A percentile compares a stretch with the other conserved stretches of the same genome.
phyloP scores from a whole-genome alignment of 2,113 vertebrate genomes.

The Mormoops blainvillei region DNA sequence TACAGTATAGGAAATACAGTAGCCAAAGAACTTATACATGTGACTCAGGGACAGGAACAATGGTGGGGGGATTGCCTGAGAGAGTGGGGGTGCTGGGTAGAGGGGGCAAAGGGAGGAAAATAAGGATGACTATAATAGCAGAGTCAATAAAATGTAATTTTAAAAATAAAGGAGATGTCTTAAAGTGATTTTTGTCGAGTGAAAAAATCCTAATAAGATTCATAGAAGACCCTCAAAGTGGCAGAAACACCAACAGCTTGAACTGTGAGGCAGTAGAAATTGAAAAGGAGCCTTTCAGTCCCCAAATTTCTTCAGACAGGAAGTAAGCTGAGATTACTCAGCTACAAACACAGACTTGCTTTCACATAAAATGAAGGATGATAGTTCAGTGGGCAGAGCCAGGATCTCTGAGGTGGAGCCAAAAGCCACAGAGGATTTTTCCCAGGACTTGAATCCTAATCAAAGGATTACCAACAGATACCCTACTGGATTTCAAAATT shows the following conservation, averaged over 20 bases:
- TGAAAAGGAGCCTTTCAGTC: neutral
- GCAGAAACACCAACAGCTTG: neutral
- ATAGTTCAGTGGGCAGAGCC: neutral
- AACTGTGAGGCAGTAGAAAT: neutral
- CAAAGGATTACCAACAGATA: neutral
- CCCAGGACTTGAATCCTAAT: neutral
- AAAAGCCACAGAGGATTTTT: neutral
- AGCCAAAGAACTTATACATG: no score
- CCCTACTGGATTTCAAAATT: neutral
- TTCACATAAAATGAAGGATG: neutral
- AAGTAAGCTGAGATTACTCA: neutral
- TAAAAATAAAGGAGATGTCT: neutral
- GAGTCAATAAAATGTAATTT: no score
- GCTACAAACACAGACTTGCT: neutral
- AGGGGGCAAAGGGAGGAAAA: no score
- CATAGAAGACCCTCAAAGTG: neutral
- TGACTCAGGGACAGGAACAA: no score
- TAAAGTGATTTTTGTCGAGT: neutral
- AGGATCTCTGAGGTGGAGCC: neutral
- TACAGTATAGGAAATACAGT: no score
- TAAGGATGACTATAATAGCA: no score
- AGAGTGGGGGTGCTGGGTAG: no score
- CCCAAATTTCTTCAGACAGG: neutral
- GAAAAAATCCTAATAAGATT: neutral
- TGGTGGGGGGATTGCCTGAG: no score